phyloP scores from a whole-genome alignment of 2,797 vertebrate species.

The Nannoperca australis region DNA sequence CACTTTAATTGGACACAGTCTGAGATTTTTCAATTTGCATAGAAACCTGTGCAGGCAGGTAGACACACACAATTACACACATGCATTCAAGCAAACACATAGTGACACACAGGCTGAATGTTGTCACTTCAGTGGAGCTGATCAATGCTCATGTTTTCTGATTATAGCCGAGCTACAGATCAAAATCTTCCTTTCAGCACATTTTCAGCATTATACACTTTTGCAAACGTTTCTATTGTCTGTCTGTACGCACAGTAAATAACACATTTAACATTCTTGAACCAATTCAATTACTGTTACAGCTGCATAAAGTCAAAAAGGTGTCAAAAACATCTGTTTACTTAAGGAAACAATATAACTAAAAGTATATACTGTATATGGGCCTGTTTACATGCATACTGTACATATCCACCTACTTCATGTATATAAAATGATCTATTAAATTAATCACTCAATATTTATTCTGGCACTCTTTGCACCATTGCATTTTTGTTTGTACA shows the following conservation, averaged over 20 bases:
- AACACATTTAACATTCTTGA: constrained; percentile 1
- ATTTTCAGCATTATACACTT: constrained; percentile 4
- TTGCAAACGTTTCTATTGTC: constrained; percentile 1
- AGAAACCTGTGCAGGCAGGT: constrained; percentile 28
- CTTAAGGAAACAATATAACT: neutral
- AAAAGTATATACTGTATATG: neutral
- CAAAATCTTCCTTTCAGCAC: constrained; percentile 23
- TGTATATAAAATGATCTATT: too few species aligned
- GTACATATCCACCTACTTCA: too few species aligned
- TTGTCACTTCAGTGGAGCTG: constrained; percentile 29
- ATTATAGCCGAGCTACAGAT: constrained; percentile 34
- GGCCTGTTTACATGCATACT: too few species aligned
- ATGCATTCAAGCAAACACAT: constrained; percentile 9
- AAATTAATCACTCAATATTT: too few species aligned
- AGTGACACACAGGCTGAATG: constrained; percentile 6
- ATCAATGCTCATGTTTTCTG: constrained; percentile 39
- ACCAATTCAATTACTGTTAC: neutral
- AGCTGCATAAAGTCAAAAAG: neutral
- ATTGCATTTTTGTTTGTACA: too few species aligned
- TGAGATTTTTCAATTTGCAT: constrained; percentile 56
- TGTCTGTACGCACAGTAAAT: constrained; percentile 6
- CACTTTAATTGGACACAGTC: constrained; percentile 69
- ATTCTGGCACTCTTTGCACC: too few species aligned
- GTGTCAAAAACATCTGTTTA: constrained; percentile 9
- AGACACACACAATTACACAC: constrained; percentile 6